These are phyloP conservation scores for Botrylloides violaceus DNA, from an alignment of 23 tunicate species.

Conservation along the genomic window DNA sequence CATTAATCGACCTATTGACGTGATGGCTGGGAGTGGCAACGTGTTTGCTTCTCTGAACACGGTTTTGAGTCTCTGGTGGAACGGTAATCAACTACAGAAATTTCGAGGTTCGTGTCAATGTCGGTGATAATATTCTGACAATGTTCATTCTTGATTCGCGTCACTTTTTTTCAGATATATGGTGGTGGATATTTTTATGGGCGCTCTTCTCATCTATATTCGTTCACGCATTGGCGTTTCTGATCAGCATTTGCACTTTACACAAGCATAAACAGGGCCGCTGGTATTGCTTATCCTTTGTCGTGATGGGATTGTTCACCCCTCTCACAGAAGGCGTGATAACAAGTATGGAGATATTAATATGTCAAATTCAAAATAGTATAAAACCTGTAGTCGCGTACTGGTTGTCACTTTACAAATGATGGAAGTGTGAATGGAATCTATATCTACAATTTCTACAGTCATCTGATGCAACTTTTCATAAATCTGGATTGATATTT, in stretches of 20 bases:
- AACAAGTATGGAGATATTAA: constrained; percentile 69
- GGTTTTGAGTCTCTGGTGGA: constrained; percentile 26
- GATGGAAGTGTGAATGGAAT: too few species aligned
- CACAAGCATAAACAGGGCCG: constrained; percentile 63
- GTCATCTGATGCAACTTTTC: too few species aligned
- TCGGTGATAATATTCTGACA: not conserved
- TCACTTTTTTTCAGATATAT: constrained; percentile 43
- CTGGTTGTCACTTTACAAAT: too few species aligned
- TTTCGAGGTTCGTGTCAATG: constrained; percentile 7
- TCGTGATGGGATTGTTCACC: constrained; percentile 45
- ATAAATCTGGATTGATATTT: too few species aligned
- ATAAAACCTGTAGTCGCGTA: too few species aligned
- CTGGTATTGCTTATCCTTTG: constrained; percentile 51
- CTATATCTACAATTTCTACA: too few species aligned
- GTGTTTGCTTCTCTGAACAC: constrained; percentile 11
- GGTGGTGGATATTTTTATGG: constrained; percentile 73
- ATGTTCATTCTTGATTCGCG: not conserved
- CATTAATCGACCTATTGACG: too few species aligned
- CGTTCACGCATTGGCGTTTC: constrained; percentile 40
- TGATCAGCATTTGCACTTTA: constrained; percentile 36
- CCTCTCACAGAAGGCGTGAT: constrained; percentile 57
- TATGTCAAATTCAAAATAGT: too few species aligned
- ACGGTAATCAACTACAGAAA: constrained; percentile 13
- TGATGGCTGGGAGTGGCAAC: not conserved
- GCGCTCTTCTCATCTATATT: constrained; percentile 58